Conservation (phyloP, 2,113 vertebrate species). For the Dolichallabes microphthalmus region DNA sequence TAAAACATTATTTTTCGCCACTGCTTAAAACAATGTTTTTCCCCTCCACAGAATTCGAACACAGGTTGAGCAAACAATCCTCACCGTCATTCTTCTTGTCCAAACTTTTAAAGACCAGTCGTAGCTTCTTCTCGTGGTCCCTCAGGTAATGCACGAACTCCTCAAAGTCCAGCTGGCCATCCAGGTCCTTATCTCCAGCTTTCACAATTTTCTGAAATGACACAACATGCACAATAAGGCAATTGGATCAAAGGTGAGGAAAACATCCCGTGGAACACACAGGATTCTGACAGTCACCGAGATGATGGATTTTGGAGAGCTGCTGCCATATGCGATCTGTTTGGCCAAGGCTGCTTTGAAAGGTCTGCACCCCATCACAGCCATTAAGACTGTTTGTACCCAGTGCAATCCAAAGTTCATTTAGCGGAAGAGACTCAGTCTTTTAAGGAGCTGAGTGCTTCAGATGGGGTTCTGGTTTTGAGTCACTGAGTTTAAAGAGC, state of each 20-base stretch:
- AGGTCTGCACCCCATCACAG: conserved; percentile 19
- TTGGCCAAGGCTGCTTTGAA: conserved; percentile 40
- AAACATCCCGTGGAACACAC: neutral
- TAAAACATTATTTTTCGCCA: neutral
- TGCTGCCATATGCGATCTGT: conserved; percentile 45
- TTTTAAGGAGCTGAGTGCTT: neutral
- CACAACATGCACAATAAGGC: neutral
- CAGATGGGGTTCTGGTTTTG: neutral
- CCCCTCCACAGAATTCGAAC: neutral
- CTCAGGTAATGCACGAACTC: conserved; percentile 96
- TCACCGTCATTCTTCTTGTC: conserved; percentile 96
- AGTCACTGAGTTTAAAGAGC: conserved; percentile 28
- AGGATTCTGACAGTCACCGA: conserved; percentile 29
- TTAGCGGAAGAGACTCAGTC: conserved; percentile 13
- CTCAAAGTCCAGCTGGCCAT: conserved; percentile 93
- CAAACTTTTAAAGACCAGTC: conserved; percentile 92
- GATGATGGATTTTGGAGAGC: conserved; percentile 5
- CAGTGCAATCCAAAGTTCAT: conserved; percentile 22
- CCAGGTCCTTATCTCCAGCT: conserved; percentile 91
- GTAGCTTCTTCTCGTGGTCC: conserved; percentile 94
- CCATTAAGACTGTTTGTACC: conserved; percentile 27
- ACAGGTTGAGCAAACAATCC: neutral
- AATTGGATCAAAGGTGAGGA: conserved; percentile 15
- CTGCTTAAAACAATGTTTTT: no score
- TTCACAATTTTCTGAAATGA: conserved; percentile 89